Conservation (phyloP, 2,797 vertebrate genomes). For the Pogonophryne albipinna region DNA sequence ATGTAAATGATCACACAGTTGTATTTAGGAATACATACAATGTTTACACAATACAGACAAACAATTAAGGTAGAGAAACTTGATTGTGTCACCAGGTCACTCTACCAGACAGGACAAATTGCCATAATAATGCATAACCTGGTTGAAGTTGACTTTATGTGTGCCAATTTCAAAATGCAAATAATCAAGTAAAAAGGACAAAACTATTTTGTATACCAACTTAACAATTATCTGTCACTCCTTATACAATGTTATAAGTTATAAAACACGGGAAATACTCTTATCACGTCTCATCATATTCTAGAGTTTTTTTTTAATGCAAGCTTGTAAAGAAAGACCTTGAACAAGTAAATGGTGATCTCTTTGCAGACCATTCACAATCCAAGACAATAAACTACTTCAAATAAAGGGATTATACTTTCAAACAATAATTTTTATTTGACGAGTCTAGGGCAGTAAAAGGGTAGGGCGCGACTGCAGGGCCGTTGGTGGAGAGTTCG, state of each 20-base stretch:
- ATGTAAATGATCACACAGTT: background rate
- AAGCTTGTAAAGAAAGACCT: slow-evolving; percentile 26
- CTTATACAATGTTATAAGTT: background rate
- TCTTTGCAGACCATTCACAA: slow-evolving; percentile 35
- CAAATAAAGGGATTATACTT: slow-evolving; percentile 22
- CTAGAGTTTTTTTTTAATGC: background rate
- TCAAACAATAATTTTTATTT: slow-evolving; percentile 59
- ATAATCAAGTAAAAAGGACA: background rate
- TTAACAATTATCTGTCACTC: background rate
- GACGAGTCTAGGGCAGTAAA: slow-evolving; percentile 54
- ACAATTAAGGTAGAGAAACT: background rate
- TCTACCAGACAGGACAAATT: background rate
- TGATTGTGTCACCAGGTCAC: background rate
- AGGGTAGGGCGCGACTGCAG: slow-evolving; percentile 54
- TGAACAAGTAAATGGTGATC: slow-evolving; percentile 32
- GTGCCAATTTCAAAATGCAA: background rate
- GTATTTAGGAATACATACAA: background rate
- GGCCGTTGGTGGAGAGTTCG: slow-evolving; percentile 63
- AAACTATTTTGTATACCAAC: background rate
- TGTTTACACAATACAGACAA: background rate
- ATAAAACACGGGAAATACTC: slow-evolving; percentile 9
- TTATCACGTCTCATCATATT: slow-evolving; percentile 6
- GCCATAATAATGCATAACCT: background rate
- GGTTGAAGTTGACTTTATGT: background rate
- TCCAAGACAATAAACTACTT: slow-evolving; percentile 36